Evolutionary conservation across 2,797 vertebrate genomes (phyloP).

Genomic region (Intellagama lesueurii): DNA sequence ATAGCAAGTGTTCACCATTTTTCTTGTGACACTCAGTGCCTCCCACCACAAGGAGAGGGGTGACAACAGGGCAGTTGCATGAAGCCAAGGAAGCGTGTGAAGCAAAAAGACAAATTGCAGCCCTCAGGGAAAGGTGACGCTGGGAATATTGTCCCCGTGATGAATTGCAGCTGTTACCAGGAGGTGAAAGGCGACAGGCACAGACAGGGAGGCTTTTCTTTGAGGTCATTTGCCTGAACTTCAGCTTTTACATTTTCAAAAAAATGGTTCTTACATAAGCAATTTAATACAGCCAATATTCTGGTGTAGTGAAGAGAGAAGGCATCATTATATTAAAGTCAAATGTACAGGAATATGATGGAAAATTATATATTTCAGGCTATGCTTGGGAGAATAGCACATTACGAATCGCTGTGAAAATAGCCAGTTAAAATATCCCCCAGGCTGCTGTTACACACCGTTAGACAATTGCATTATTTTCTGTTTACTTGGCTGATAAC

Average conservation of each 20-base stretch:
- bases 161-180: not conserved
- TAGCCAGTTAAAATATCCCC: conserved; percentile 69
- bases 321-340: conserved; percentile 74
- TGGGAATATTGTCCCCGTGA: conserved; percentile 16
- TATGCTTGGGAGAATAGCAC: conserved; percentile 57
- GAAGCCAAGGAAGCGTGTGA: not conserved
- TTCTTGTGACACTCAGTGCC: conserved; percentile 3
- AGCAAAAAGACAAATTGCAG: not conserved
- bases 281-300: conserved; percentile 64
- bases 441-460: conserved; percentile 57
- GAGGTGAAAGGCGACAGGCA: conserved; percentile 6
- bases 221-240: conserved; percentile 53
- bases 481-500: conserved; percentile 57
- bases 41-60: not conserved
- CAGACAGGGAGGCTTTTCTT: conserved; percentile 35
- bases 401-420: conserved; percentile 68
- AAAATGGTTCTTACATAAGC: conserved; percentile 46
- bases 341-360: conserved; percentile 75
- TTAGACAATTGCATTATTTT: conserved; percentile 59
- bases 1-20: conserved; percentile 1
- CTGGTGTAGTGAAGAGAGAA: conserved; percentile 71
- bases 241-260: conserved; percentile 52
- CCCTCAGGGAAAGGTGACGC: not conserved
- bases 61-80: fast-evolving
- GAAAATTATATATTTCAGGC: conserved; percentile 75